A percentile compares a stretch with the other conserved stretches of the same genome.
These are phyloP conservation scores for Steromphala cineraria DNA, from an alignment of 2,888 invertebrate species.

Conservation along the genomic window DNA sequence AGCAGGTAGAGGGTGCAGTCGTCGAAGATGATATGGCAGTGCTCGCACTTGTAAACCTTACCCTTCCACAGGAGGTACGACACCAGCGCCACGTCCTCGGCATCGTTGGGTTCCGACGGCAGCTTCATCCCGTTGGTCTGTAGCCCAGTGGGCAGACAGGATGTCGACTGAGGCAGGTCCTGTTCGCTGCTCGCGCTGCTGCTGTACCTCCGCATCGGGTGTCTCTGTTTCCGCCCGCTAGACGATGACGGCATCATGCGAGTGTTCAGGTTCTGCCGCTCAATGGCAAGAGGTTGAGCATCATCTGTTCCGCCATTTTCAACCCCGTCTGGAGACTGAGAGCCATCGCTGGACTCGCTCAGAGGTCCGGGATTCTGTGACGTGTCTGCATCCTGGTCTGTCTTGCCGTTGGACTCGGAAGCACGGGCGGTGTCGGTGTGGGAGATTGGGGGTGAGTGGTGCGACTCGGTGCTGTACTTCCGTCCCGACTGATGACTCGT, in stretches of 20 bases:
- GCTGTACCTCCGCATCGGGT: slow-evolving; percentile 65
- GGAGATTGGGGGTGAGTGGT: slow-evolving; percentile 48
- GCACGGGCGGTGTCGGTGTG: slow-evolving; percentile 23
- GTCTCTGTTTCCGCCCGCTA: slow-evolving; percentile 65
- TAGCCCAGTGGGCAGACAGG: slow-evolving; percentile 32
- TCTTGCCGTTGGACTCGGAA: background rate
- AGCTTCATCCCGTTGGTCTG: slow-evolving; percentile 16
- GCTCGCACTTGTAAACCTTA: slow-evolving; percentile 66
- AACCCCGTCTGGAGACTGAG: slow-evolving; percentile 55
- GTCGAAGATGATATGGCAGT: slow-evolving; percentile 69
- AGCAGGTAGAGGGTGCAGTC: slow-evolving; percentile 68
- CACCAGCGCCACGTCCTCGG: slow-evolving; percentile 60
- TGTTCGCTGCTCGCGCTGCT: slow-evolving; percentile 51
- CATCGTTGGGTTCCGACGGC: slow-evolving; percentile 34
- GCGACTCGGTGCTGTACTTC: slow-evolving; percentile 63
- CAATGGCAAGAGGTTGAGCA: slow-evolving; percentile 45
- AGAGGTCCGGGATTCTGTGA: slow-evolving; percentile 31
- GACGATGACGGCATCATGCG: slow-evolving; percentile 61
- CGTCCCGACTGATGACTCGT: slow-evolving; percentile 46
- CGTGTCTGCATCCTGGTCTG: slow-evolving; percentile 16
- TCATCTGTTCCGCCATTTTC: slow-evolving; percentile 42
- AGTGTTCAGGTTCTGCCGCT: slow-evolving; percentile 61
- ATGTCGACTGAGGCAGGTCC: slow-evolving; percentile 48
- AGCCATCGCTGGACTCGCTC: slow-evolving; percentile 65
- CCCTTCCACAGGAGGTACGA: slow-evolving; percentile 63